These are phyloP conservation scores for Tipula unca DNA, from an alignment of 2,888 invertebrate species.

Conservation along the genomic window DNA sequence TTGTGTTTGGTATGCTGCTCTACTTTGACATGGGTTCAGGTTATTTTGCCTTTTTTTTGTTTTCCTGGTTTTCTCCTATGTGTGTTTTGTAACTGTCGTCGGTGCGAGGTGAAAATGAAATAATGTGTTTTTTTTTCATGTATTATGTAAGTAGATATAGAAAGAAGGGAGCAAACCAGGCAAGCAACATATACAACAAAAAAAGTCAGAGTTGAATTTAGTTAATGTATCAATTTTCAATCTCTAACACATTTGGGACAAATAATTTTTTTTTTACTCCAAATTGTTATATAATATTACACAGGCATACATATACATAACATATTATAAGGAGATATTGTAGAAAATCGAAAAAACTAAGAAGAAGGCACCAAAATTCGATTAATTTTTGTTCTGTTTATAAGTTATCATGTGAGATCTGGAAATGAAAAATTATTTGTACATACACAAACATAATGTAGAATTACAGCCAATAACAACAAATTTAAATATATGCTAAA, in stretches of 20 bases:
- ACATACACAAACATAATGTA: not conserved
- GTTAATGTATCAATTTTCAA: slow-evolving; percentile 14
- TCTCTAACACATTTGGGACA: slow-evolving; percentile 14
- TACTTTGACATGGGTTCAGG: not conserved
- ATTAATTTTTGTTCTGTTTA: not conserved
- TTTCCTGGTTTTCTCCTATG: not conserved
- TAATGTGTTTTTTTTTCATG: not conserved
- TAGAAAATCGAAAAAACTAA: not conserved
- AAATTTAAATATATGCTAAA: not conserved
- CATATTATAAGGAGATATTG: not conserved
- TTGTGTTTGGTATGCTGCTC: not conserved
- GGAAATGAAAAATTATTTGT: not conserved
- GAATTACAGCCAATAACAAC: not conserved
- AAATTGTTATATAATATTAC: slow-evolving; percentile 8
- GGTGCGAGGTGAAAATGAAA: not conserved
- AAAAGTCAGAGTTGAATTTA: slow-evolving; percentile 8
- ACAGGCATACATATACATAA: not conserved
- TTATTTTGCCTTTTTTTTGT: not conserved
- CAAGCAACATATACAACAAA: not conserved
- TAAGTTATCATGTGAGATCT: not conserved
- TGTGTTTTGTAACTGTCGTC: not conserved
- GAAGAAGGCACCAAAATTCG: not conserved
- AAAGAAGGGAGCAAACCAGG: not conserved
- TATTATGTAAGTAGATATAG: not conserved
- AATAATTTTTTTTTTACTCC: not conserved